Conservation (phyloP, 2,888 invertebrate species). For the Therioaphis trifolii region DNA sequence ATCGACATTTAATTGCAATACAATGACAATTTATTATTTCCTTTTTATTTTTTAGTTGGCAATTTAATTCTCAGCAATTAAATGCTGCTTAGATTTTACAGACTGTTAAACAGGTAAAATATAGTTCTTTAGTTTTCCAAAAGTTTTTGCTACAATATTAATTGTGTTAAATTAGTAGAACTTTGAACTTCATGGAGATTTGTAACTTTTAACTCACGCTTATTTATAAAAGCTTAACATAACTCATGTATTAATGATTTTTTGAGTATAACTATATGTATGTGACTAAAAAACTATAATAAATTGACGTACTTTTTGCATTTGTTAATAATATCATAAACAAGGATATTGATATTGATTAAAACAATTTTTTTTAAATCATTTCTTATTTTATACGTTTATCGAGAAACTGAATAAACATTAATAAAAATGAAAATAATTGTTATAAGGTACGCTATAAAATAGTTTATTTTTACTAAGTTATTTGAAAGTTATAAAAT, state of each 20-base stretch:
- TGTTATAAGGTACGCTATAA: too few species aligned
- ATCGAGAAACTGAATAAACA: too few species aligned
- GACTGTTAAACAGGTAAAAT: conserved; percentile 25
- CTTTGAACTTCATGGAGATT: conserved; percentile 11
- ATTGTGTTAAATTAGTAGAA: conserved; percentile 19
- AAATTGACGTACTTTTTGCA: too few species aligned
- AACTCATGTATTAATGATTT: not conserved
- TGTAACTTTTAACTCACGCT: not conserved
- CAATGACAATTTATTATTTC: not conserved
- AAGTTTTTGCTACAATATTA: conserved; percentile 42
- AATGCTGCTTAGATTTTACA: not conserved
- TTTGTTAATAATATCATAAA: too few species aligned
- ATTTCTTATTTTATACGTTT: too few species aligned
- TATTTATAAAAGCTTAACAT: conserved; percentile 9
- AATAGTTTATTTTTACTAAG: too few species aligned
- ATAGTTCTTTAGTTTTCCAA: not conserved
- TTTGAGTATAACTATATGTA: not conserved
- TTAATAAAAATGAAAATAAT: too few species aligned
- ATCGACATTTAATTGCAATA: not conserved
- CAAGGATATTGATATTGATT: too few species aligned
- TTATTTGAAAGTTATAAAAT: too few species aligned
- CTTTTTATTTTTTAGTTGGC: not conserved
- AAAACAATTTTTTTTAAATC: too few species aligned
- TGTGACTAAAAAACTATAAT: not conserved
- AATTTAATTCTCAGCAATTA: not conserved